These are phyloP conservation scores for Oscheius onirici DNA, from an alignment of 2,888 invertebrate species.

Conservation along the genomic window DNA sequence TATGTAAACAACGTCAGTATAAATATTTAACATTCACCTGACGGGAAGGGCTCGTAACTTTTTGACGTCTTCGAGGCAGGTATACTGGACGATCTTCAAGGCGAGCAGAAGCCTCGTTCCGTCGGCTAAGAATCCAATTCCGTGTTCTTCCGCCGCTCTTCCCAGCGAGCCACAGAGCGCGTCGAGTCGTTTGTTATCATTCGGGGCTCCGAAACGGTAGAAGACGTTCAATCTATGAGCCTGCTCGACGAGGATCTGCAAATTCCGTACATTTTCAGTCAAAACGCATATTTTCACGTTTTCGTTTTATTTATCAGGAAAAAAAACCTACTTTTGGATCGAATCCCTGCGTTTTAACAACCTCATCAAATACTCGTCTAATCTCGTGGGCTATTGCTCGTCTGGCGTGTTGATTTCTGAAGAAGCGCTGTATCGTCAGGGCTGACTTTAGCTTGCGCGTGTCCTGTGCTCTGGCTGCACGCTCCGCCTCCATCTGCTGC, in stretches of 20 bases:
- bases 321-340: background rate
- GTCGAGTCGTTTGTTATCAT: slow-evolving; percentile 10
- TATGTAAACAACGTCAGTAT: no score
- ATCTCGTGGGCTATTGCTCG: background rate
- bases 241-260: slow-evolving; percentile 13
- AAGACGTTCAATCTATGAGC: slow-evolving; percentile 7
- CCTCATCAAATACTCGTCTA: slow-evolving; percentile 10
- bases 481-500: slow-evolving; percentile 26
- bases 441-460: slow-evolving; percentile 19
- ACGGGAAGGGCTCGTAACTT: slow-evolving; percentile 9
- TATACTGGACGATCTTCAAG: background rate
- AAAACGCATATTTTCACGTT: no score
- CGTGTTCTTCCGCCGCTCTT: slow-evolving; percentile 3
- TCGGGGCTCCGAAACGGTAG: background rate
- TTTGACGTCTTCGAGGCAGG: background rate
- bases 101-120: background rate
- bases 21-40: no score
- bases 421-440: background rate
- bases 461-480: slow-evolving; percentile 12
- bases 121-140: background rate
- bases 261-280: no score
- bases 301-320: background rate
- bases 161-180: background rate
- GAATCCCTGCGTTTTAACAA: background rate
- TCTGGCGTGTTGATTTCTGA: background rate